Percentiles rank a stretch among this genome's conserved stretches.
These are phyloP conservation scores for Amphibalanus amphitrite DNA, from an alignment of 1,140 invertebrate genomes.

Conservation along the genomic window DNA sequence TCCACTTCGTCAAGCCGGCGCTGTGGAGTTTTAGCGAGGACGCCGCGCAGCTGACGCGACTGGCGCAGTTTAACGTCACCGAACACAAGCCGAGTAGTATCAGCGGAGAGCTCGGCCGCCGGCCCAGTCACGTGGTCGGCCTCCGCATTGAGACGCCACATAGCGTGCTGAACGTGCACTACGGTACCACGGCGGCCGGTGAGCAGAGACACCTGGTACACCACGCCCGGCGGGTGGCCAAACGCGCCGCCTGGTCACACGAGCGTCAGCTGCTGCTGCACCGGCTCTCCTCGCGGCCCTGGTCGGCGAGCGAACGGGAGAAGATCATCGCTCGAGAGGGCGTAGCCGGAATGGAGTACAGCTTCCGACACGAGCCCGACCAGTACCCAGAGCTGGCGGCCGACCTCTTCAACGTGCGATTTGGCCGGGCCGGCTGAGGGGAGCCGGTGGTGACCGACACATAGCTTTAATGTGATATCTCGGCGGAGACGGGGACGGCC, in stretches of 20 bases:
- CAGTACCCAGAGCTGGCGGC: no score
- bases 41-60: slow-evolving; percentile 62
- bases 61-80: slow-evolving; percentile 82
- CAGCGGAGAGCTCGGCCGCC: slow-evolving; percentile 25
- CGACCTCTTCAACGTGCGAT: no score
- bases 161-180: slow-evolving; percentile 51
- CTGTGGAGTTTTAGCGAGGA: slow-evolving; percentile 72
- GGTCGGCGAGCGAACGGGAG: no score
- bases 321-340: no score
- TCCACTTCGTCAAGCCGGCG: slow-evolving; percentile 88
- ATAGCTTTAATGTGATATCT: no score
- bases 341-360: no score
- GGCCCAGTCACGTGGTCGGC: slow-evolving; percentile 14
- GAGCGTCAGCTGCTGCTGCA: no score
- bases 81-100: slow-evolving; percentile 77
- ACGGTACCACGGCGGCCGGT: slow-evolving; percentile 13
- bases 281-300: no score
- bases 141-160: slow-evolving; percentile 36
- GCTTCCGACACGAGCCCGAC: no score
- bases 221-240: slow-evolving; percentile 33
- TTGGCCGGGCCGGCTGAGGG: no score
- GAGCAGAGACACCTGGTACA: slow-evolving; percentile 40
- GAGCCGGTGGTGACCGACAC: no score
- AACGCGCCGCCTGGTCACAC: not conserved
- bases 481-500: no score